A percentile compares a stretch with the other conserved stretches of the same genome.
phyloP scores from a whole-genome alignment of 2,113 vertebrate species.

The Mormyrus lacerda region DNA sequence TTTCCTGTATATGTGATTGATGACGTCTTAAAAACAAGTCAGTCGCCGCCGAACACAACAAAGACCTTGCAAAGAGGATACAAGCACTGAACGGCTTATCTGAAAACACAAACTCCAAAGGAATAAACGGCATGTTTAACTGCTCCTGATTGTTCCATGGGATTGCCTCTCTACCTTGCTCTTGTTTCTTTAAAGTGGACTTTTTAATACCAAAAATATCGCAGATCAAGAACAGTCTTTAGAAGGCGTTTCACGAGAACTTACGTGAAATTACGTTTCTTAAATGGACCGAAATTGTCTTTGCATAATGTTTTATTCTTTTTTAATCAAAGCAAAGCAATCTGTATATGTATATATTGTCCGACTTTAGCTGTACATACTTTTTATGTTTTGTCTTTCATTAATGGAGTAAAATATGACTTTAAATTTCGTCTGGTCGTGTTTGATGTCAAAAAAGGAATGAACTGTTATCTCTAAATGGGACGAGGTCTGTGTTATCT shows the following conservation, averaged over 20 bases:
- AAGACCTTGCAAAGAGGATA: slow-evolving; percentile 14
- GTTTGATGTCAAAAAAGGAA: slow-evolving; percentile 42
- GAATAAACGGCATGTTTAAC: slow-evolving; percentile 42
- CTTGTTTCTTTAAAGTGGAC: slow-evolving; percentile 57
- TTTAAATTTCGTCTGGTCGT: slow-evolving; percentile 63
- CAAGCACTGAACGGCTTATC: slow-evolving; percentile 29
- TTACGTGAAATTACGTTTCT: slow-evolving; percentile 20
- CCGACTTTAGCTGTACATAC: slow-evolving; percentile 98
- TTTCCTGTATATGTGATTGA: slow-evolving; percentile 49
- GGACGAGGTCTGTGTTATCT: not conserved
- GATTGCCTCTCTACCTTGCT: slow-evolving; percentile 50
- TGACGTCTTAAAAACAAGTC: slow-evolving; percentile 47
- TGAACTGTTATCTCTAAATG: not conserved
- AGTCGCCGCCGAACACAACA: slow-evolving; percentile 30
- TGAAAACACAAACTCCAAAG: slow-evolving; percentile 45
- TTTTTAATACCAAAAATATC: slow-evolving; percentile 58
- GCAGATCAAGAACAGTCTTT: slow-evolving; percentile 29
- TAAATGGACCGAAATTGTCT: slow-evolving; percentile 27
- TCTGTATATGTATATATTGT: slow-evolving; percentile 95
- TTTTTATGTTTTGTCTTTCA: slow-evolving; percentile 99
- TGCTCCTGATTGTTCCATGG: slow-evolving; percentile 43
- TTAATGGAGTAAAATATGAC: slow-evolving; percentile 94
- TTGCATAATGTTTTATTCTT: slow-evolving; percentile 48
- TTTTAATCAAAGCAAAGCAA: slow-evolving; percentile 61
- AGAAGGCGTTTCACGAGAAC: not conserved